Base-by-base conservation (phyloP, 2,797 vertebrate genomes). In the Macropodus opercularis region DNA sequence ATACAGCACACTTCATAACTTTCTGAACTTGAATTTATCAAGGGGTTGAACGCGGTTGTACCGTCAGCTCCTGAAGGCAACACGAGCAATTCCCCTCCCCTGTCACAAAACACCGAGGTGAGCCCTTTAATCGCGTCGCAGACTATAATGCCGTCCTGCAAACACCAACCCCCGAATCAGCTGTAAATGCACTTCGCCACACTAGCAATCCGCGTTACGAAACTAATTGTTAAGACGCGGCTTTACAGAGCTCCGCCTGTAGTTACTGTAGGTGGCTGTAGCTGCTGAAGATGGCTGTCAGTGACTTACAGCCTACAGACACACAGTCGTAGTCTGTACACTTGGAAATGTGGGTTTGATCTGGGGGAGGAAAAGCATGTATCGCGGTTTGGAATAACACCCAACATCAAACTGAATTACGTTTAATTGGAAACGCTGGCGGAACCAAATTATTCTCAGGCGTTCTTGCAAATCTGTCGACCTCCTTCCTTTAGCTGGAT, bases 221-320 rank as follows among this genome's bases (percentile, higher is more conserved):
- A 54, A 56, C 12, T 32, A n/a, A 26, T 49, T 32, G 4, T 6
- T 3, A 1, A 54, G 27, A 22, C 39, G 10, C 13, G n/a, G n/a
- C n/a, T n/a, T n/a, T 7, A 14, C 13, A 39, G 7, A 35, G 57
- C 50, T 63, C 39, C 67, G 39, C 71, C 53, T 59, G 0, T 0
- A 14, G 34, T 15, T 27, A 31, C 55, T 48, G 72, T 29, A 32
- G 36, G 36, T 26, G 53, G 44, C 68, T 23, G 2, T n/a, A n/a
- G 44, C 68, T 23, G 2, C 39, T 59, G 81, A 84, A 88, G 69
- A 88, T 87, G 84, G 80, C 80, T 87, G 85, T 88, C 85, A 79
- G 60, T 66, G 44, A 47, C 61, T 71, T 4, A 23, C 11, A 19
- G 24, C 14, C 36, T 7, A 24, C 9, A 10, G 56, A 39, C 22